Evolutionary conservation across 2,797 vertebrate genomes (phyloP), one percentile per base, ranked within the genome.

Genomic region (Oophaga sylvatica): DNA sequence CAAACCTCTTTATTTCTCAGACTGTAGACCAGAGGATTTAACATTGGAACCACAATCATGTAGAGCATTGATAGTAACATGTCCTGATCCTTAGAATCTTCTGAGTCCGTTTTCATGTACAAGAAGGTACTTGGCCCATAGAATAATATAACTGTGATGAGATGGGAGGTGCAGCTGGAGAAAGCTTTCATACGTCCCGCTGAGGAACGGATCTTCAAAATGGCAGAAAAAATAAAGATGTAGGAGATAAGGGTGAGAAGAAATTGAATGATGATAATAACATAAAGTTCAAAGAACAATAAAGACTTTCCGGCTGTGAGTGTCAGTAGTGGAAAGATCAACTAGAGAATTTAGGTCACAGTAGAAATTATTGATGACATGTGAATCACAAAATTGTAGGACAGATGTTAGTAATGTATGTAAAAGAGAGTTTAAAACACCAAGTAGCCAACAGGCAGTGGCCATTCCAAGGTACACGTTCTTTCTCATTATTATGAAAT

Each of bases 11-110:
- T 87, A 41, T 87, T 87, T 20, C 85, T 80, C 11, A 87, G 45
- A 26, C 67, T 75, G 45, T 87, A 87, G 22, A 87, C 85, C 22
- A 87, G 19, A 29, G 85, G 85, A 17, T 87, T 87, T 65, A 87
- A 76, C 85, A 81, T 63, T 3, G 85, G 85, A 63, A 81, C 79
- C 2, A 59, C 31, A 53, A 71, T 59, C 16, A 76, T 26, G 62
- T 81, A 87, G 1, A 87, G 7, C 22, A 87, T 19, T 0, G 85
- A 87, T 1, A 87, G 57, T 0, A 87, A 6, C 68, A 75, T 65
- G 57, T 87, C 79, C 13, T 53, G 35, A 10, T 87, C 79, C 35
- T 76, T 70, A n/a, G 68, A 81, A 12, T 65, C 2, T 63, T 81
- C 79, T 8, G 41, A 75, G 17, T 70, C 31, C 22, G 79, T 11